Percentiles rank a stretch among this genome's conserved stretches.
phyloP scores from a whole-genome alignment of 2,113 vertebrate genomes.

The Festucalex cinctus region DNA sequence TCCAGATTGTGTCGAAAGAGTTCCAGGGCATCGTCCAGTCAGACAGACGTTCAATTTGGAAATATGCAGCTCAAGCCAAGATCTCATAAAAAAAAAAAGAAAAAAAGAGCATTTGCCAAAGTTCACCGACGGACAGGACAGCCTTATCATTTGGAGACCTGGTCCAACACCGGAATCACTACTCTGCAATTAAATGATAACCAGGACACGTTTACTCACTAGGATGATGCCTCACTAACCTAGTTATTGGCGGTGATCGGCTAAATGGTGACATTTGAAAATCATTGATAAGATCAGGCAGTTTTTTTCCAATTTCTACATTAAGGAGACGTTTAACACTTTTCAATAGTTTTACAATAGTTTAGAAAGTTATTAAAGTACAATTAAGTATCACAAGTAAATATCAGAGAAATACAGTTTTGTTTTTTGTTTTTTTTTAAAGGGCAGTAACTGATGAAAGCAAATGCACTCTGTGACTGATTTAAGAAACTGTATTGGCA shows the following conservation, averaged over 20 bases:
- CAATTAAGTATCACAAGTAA: no score
- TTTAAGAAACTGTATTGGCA: constrained; percentile 26
- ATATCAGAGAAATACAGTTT: no score
- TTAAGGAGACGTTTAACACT: background rate
- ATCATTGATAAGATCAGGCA: background rate
- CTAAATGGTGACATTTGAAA: background rate
- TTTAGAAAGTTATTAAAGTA: no score
- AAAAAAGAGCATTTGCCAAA: constrained; percentile 42
- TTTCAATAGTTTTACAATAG: background rate
- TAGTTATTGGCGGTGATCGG: background rate
- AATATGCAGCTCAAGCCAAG: constrained; percentile 42
- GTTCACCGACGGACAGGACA: constrained; percentile 44
- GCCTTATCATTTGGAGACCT: constrained; percentile 29
- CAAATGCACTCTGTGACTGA: constrained; percentile 26
- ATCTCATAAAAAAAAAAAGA: constrained; percentile 22
- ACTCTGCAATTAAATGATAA: constrained; percentile 18
- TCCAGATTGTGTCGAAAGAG: constrained; percentile 45
- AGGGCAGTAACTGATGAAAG: constrained; percentile 10
- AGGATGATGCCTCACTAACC: background rate
- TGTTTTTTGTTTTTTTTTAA: no score
- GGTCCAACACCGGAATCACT: constrained; percentile 10
- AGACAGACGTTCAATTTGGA: constrained; percentile 47
- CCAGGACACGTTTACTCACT: background rate
- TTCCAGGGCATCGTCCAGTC: constrained; percentile 30
- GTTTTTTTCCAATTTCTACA: background rate